Evolutionary conservation across 2,888 invertebrate genomes (phyloP).

Genomic region (Prosopocoilus inquinatus): DNA sequence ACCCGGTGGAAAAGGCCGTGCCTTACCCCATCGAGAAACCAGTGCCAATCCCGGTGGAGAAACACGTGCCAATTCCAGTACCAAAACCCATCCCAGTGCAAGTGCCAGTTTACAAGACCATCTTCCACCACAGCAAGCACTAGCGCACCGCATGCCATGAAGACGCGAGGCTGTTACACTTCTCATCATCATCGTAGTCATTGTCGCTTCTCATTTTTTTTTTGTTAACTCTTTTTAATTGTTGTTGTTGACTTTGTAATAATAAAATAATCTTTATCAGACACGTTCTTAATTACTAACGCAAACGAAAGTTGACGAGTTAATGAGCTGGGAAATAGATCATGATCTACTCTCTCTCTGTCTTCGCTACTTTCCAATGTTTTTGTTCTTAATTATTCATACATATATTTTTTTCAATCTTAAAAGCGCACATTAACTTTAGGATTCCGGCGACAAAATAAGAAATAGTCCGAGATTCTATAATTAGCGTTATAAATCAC

Average conservation of each 20-base stretch:
- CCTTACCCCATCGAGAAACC: slow-evolving; percentile 67
- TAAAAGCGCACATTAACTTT: too few species aligned
- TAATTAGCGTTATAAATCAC: too few species aligned
- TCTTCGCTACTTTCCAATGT: too few species aligned
- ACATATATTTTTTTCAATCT: too few species aligned
- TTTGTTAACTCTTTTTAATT: slow-evolving; percentile 3
- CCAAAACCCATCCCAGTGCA: slow-evolving; percentile 69
- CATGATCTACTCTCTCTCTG: too few species aligned
- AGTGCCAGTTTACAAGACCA: slow-evolving; percentile 69
- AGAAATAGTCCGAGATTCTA: too few species aligned
- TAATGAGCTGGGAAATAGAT: too few species aligned
- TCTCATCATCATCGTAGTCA: slow-evolving; percentile 1
- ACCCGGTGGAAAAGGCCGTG: slow-evolving; percentile 65
- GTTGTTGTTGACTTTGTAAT: slow-evolving; percentile 1
- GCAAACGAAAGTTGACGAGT: too few species aligned
- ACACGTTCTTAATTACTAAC: too few species aligned
- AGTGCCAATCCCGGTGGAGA: slow-evolving; percentile 67
- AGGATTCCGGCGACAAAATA: too few species aligned
- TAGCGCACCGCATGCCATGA: slow-evolving; percentile 24
- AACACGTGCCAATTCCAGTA: slow-evolving; percentile 66
- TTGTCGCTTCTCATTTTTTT: background rate
- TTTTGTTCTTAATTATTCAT: too few species aligned
- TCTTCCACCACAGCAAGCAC: slow-evolving; percentile 67
- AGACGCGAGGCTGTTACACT: slow-evolving; percentile 1
- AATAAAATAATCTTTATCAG: too few species aligned